Evolutionary conservation across 2,113 vertebrate genomes (phyloP).

Genomic region (Polypterus senegalus): DNA sequence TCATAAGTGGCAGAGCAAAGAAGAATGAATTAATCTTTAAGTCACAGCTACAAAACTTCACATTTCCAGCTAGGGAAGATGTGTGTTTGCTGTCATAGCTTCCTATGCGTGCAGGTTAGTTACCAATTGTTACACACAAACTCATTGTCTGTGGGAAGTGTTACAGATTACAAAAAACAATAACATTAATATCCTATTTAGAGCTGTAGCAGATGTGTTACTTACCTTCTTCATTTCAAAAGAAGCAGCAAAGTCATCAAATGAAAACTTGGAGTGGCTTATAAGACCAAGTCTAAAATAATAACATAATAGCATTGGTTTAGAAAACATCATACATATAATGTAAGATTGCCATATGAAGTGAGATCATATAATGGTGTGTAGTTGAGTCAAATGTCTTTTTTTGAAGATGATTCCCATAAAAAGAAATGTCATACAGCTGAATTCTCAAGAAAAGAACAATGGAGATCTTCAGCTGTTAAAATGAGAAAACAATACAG

Average conservation of each 20-base stretch:
- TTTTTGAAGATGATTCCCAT: too few species aligned
- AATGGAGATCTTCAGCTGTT: too few species aligned
- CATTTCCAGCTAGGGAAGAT: neutral
- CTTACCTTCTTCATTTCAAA: slow-evolving; percentile 19
- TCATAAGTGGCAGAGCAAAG: slow-evolving; percentile 1
- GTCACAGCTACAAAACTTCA: slow-evolving; percentile 7
- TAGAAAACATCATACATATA: neutral
- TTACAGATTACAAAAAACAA: too few species aligned
- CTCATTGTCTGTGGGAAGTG: too few species aligned
- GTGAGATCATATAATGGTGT: too few species aligned
- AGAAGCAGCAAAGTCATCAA: slow-evolving; percentile 14
- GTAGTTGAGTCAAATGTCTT: too few species aligned
- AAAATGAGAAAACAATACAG: too few species aligned
- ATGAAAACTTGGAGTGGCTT: slow-evolving; percentile 11
- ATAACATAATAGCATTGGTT: neutral
- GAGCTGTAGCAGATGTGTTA: too few species aligned
- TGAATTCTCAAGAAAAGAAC: too few species aligned
- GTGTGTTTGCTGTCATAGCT: neutral
- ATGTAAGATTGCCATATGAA: neutral
- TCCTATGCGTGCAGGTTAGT: neutral
- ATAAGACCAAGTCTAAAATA: slow-evolving; percentile 15
- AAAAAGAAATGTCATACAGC: too few species aligned
- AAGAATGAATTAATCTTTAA: slow-evolving; percentile 13
- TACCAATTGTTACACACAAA: neutral
- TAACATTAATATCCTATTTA: too few species aligned